A percentile compares a stretch with the other conserved stretches of the same genome.
phyloP scores from a whole-genome alignment of 2,113 vertebrate genomes.

The Carlito syrichta region DNA sequence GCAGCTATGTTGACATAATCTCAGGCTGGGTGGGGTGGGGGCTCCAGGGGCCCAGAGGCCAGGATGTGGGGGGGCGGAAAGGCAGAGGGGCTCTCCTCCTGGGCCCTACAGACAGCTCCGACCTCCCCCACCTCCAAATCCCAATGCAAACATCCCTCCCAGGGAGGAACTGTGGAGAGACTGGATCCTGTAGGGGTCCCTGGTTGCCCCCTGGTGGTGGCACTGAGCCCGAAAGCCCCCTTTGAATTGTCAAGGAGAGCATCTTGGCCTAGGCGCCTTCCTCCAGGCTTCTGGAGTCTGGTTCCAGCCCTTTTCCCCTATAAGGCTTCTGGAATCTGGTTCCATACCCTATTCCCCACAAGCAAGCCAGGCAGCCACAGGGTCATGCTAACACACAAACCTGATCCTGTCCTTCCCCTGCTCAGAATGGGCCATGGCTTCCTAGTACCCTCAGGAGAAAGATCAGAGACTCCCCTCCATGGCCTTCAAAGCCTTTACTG shows the following conservation, averaged over 20 bases:
- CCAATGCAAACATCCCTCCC: background rate
- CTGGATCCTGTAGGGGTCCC: background rate
- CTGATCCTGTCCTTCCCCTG: background rate
- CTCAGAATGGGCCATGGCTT: background rate
- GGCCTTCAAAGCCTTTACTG: background rate
- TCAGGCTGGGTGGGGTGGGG: constrained; percentile 4
- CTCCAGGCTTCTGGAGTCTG: background rate
- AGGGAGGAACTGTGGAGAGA: background rate
- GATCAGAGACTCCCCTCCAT: background rate
- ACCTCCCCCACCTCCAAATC: background rate
- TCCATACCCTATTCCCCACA: background rate
- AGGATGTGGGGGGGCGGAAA: background rate
- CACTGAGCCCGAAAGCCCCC: background rate
- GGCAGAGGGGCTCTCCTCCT: background rate
- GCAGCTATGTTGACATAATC: constrained; percentile 66
- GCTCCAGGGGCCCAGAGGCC: background rate
- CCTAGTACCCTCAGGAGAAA: background rate
- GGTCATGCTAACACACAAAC: background rate
- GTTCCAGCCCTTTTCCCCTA: too few relatives aligned
- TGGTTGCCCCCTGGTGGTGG: constrained; percentile 45
- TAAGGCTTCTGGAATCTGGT: too few relatives aligned
- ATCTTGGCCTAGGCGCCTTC: background rate
- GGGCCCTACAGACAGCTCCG: background rate
- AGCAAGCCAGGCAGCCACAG: background rate
- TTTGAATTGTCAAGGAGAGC: background rate